Evolutionary conservation across 2,888 invertebrate genomes (phyloP), one percentile per base, ranked within the genome.

Genomic region (Galeopsomyia nigrocyanea): DNA sequence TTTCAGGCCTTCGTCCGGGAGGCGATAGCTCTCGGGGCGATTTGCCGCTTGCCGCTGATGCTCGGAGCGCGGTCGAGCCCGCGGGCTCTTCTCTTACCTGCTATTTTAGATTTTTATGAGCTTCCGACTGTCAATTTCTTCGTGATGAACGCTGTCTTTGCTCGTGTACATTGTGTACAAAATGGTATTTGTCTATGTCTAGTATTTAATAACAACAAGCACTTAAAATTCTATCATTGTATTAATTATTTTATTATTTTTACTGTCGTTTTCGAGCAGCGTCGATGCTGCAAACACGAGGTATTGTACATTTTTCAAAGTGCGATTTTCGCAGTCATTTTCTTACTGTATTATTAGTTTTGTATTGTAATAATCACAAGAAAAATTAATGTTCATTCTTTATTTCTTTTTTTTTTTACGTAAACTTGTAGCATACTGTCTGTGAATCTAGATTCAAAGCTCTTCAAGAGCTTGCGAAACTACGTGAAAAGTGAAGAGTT

Each of bases 111-210:
- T 63, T 31, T 66, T 56, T 16, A 50, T 67, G 70, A 75, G 72
- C 70, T 68, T 69, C 66, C 66, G 69, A 69, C 69, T 72, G 72
- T 67, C 63, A 70, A 69, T 62, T 75, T 62, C 58, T 67, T 22
- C 46, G 26, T 46, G 47, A 70, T 63, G 66, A 75, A 69, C 75
- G 21, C 39, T 39, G 72, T 75, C 67, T 49, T 49, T 17, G 64
- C 75, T 75, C 70, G 60, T 82, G 81, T 82, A 82, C 79, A 82
- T 84, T 85, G 61, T 82, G 84, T 85, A 84, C 82, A 85, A 82
- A 83, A 79, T 80, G 80, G 79, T 82, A 81, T 82, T 84, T 81
- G 80, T 84, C 81, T 82, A 83, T 80, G 80, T 83, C 74, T 83
- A 85, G 82, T 86, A 85, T 85, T 85, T 84, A 84, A 84, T 80